Percentiles rank a stretch among this genome's conserved stretches.
Evolutionary conservation across 2,888 invertebrate genomes (phyloP).

Genomic region (Callyntrura sp.): DNA sequence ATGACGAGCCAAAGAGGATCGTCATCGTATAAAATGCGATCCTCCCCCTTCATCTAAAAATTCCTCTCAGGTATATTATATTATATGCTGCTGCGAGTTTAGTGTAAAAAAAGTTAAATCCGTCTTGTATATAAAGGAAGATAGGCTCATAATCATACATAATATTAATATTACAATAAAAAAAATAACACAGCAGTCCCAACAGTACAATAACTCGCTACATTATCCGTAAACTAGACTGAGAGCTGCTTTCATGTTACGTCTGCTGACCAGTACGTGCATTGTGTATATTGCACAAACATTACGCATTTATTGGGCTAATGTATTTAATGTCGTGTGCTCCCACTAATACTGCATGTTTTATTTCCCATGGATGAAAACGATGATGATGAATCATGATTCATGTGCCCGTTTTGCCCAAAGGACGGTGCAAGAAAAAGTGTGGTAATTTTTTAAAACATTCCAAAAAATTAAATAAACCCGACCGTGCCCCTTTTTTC

Average conservation of each 20-base stretch:
- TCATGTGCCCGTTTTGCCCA: background rate
- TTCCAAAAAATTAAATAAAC: conserved; percentile 29
- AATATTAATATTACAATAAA: conserved; percentile 16
- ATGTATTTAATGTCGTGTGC: conserved; percentile 34
- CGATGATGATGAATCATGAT: background rate
- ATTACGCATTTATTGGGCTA: too few species aligned
- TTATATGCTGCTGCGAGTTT: background rate
- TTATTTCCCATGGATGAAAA: background rate
- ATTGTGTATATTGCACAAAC: background rate
- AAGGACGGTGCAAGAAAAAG: background rate
- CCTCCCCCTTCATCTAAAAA: conserved; percentile 80
- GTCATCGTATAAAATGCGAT: conserved; percentile 76
- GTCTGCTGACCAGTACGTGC: conserved; percentile 13
- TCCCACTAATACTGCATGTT: conserved; percentile 8
- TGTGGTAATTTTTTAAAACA: background rate
- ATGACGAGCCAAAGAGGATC: conserved; percentile 74
- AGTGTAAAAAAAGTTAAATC: conserved; percentile 21
- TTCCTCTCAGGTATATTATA: conserved; percentile 55
- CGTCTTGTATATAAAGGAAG: background rate
- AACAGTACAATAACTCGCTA: background rate
- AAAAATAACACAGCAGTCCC: conserved; percentile 14
- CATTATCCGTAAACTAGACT: background rate
- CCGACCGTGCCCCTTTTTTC: conserved; percentile 8
- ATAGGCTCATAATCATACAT: background rate
- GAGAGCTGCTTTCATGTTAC: background rate